Conservation (phyloP, 2,113 vertebrate genomes). For the Sylvia atricapilla region DNA sequence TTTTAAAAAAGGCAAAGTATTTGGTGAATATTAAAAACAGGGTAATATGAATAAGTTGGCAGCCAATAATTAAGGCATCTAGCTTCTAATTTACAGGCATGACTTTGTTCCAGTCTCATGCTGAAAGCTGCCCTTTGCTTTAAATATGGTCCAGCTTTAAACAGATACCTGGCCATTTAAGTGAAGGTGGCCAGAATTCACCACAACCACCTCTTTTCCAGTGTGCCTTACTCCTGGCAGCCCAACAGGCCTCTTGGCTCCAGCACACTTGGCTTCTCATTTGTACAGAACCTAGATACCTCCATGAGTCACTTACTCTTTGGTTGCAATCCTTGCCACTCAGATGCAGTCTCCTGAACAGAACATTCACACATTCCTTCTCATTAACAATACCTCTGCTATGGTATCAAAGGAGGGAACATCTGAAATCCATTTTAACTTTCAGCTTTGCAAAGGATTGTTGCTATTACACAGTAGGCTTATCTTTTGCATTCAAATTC, state of each 20-base stretch:
- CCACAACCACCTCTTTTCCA: background rate
- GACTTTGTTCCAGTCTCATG: background rate
- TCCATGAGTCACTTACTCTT: conserved; percentile 49
- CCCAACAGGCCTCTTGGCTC: background rate
- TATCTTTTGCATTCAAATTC: conserved; percentile 45
- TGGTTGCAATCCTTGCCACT: conserved; percentile 63
- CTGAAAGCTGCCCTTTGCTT: background rate
- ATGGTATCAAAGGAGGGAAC: conserved; percentile 54
- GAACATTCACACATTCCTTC: conserved; percentile 38
- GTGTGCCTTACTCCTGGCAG: background rate
- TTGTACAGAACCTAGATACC: conserved; percentile 18
- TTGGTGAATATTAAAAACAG: conserved; percentile 45
- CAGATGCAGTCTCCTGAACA: conserved; percentile 43
- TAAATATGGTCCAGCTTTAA: background rate
- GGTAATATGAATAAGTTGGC: background rate
- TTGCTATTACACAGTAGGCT: conserved; percentile 50
- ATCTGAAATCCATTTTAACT: conserved; percentile 63
- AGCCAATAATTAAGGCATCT: background rate
- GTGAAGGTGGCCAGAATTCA: background rate
- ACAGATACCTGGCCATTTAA: background rate
- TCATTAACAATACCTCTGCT: conserved; percentile 59
- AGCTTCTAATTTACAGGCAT: background rate
- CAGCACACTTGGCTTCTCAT: background rate
- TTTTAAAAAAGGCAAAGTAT: conserved; percentile 55
- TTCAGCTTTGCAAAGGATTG: conserved; percentile 59